These are phyloP conservation scores for Brachionus calyciflorus DNA, from an alignment of 1,140 invertebrate species.

Conservation along the genomic window DNA sequence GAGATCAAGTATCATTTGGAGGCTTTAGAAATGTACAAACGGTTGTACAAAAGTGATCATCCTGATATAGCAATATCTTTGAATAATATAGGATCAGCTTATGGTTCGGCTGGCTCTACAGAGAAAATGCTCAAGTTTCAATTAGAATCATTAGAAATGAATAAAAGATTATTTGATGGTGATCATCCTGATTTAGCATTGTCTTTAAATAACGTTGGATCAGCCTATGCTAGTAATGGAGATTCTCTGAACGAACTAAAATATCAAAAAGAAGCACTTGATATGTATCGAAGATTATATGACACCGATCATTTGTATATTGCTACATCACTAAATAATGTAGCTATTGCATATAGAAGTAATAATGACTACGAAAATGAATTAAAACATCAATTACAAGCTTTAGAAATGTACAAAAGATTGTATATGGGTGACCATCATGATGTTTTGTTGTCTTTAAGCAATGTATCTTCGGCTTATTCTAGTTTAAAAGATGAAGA, in stretches of 20 bases:
- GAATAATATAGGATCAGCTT: slow-evolving; percentile 8
- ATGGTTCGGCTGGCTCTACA: background rate
- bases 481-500: background rate
- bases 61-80: slow-evolving; percentile 32
- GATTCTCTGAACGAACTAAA: slow-evolving; percentile 14
- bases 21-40: slow-evolving; percentile 20
- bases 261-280: slow-evolving; percentile 39
- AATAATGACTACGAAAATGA: slow-evolving; percentile 13
- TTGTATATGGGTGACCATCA: slow-evolving; percentile 32
- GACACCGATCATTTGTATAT: slow-evolving; percentile 41
- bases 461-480: background rate
- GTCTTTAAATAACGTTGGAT: slow-evolving; percentile 38
- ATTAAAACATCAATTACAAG: slow-evolving; percentile 24
- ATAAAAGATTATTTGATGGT: slow-evolving; percentile 7
- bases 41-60: slow-evolving; percentile 15
- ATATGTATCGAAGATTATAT: slow-evolving; percentile 22
- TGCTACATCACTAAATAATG: slow-evolving; percentile 24
- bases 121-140: slow-evolving; percentile 22
- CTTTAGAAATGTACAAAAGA: slow-evolving; percentile 32
- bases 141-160: slow-evolving; percentile 35
- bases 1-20: slow-evolving; percentile 7
- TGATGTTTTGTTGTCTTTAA: slow-evolving; percentile 2
- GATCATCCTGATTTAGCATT: slow-evolving; percentile 20
- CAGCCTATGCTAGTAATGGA: background rate
- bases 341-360: slow-evolving; percentile 13